A percentile compares a stretch with the other conserved stretches of the same genome.
Evolutionary conservation across 2,797 vertebrate genomes (phyloP).

Genomic region (Dipus sagitta): DNA sequence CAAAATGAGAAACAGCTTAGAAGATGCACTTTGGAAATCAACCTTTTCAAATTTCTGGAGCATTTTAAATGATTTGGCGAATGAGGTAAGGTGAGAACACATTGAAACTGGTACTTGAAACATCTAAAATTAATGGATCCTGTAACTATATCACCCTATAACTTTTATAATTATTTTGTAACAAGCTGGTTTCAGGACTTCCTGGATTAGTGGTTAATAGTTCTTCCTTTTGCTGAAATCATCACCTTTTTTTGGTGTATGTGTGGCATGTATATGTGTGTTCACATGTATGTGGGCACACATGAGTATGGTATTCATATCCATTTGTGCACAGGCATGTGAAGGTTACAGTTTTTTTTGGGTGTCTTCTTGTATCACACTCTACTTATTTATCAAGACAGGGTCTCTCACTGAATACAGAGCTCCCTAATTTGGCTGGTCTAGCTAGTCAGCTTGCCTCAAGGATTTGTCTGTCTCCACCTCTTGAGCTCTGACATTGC

Average conservation of each 20-base stretch:
- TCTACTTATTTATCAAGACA: too few relatives aligned
- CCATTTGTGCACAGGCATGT: too few relatives aligned
- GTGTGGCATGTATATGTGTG: too few relatives aligned
- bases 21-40: slow-evolving; percentile 11
- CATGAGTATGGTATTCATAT: too few relatives aligned
- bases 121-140: not conserved
- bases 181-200: not conserved
- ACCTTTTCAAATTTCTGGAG: not conserved
- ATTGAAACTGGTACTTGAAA: not conserved
- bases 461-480: too few relatives aligned
- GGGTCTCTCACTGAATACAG: too few relatives aligned
- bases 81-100: not conserved
- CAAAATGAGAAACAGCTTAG: slow-evolving; percentile 20
- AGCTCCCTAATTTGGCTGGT: too few relatives aligned
- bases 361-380: too few relatives aligned
- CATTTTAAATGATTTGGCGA: not conserved
- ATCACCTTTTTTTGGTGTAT: not conserved
- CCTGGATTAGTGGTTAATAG: not conserved
- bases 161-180: not conserved
- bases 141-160: not conserved
- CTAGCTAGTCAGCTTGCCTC: too few relatives aligned
- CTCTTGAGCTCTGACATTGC: too few relatives aligned
- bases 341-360: too few relatives aligned
- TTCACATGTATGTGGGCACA: too few relatives aligned
- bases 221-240: not conserved